phyloP scores from a whole-genome alignment of 1,140 invertebrate species.

The Scaptodrosophila lebanonensis region DNA sequence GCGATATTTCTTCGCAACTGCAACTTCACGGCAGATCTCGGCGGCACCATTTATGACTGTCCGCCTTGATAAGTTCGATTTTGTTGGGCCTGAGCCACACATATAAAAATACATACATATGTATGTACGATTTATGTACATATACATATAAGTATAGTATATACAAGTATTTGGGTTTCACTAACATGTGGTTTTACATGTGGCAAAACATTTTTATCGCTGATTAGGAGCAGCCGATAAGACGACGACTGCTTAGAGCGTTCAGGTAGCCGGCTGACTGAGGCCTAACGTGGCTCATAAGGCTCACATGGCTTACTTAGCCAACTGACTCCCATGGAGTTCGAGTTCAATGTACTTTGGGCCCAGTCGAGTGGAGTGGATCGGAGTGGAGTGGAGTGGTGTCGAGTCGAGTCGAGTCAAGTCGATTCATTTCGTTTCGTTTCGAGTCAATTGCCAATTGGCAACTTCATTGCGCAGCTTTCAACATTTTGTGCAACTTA shows the following conservation, averaged over 20 bases:
- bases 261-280: conserved; percentile 31
- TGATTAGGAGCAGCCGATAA: conserved; percentile 46
- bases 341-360: too few species aligned
- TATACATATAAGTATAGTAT: too few species aligned
- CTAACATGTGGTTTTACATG: conserved; percentile 63
- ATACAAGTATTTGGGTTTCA: conserved; percentile 26
- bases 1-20: conserved; percentile 46
- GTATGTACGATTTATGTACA: too few species aligned
- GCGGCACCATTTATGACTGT: conserved; percentile 46
- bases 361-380: too few species aligned
- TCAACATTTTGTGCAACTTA: conserved; percentile 50
- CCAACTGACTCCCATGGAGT: too few species aligned
- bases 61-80: conserved; percentile 44
- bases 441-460: conserved; percentile 16
- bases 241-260: conserved; percentile 2
- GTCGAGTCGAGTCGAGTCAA: too few species aligned
- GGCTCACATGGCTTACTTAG: neutral
- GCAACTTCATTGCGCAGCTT: conserved; percentile 13
- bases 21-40: neutral
- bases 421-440: neutral
- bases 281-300: too few species aligned
- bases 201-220: conserved; percentile 58
- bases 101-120: too few species aligned
- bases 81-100: conserved; percentile 20
- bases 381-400: too few species aligned